phyloP scores from a whole-genome alignment of 1,140 invertebrate genomes.

The Drosophila neocordata region DNA sequence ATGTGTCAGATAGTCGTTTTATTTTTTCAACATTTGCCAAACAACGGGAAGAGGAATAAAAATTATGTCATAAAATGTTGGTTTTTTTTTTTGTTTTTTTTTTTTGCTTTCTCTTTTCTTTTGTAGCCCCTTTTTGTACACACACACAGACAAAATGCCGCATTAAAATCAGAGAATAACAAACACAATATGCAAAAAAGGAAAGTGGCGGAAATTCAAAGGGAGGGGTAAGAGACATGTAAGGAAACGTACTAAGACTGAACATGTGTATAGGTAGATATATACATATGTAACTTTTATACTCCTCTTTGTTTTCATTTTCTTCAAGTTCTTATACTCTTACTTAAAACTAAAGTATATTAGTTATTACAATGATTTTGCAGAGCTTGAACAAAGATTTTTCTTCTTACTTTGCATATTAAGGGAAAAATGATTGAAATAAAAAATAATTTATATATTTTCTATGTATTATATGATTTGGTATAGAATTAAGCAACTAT shows the following conservation, averaged over 20 bases:
- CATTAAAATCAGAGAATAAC: conserved; percentile 25
- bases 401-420: no score
- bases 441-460: no score
- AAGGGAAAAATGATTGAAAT: no score
- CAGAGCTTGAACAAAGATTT: no score
- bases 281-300: conserved; percentile 23
- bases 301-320: conserved; percentile 1
- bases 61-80: conserved; percentile 31
- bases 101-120: background rate
- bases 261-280: background rate
- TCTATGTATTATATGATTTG: no score
- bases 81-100: background rate
- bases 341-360: background rate
- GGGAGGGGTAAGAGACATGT: background rate
- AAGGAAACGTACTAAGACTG: background rate
- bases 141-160: background rate
- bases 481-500: no score
- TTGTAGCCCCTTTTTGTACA: background rate
- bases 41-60: conserved; percentile 16
- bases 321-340: background rate
- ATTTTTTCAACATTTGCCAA: conserved; percentile 5
- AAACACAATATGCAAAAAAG: conserved; percentile 15
- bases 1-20: conserved; percentile 18
- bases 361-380: background rate
- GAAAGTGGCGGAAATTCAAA: background rate